Base-by-base conservation (phyloP, 2,888 invertebrate genomes). In the Pristionchus fissidentatus region DNA sequence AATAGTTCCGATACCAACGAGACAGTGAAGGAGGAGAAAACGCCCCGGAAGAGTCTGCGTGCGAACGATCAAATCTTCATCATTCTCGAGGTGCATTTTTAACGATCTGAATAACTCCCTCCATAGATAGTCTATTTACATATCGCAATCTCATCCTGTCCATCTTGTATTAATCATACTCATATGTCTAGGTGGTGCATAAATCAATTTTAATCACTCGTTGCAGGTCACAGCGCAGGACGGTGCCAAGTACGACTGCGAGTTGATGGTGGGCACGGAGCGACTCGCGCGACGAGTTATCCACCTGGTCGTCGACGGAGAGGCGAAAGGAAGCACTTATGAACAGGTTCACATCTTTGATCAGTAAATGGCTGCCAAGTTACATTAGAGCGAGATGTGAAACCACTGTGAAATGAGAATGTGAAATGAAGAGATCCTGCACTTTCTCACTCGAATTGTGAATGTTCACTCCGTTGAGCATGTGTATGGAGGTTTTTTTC, bases 11-110 rank as follows among this genome's bases (percentile, higher is more conserved):
- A 77, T 19, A 41, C 32, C 29, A 26, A 35, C 32, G 49, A 46
- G 75, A 73, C 41, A 19, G 32, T 57, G 22, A 79, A 29, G 29
- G 79, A 79, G 79, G 79, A 57, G 80, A 60, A 62, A 32, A 41
- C 52, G 29, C 43, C 80, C 43, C 22, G 43, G 13, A 32, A 49
- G 32, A 81, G 62, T 62, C 43, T 81, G 10, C 41, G 62, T 10
- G 62, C 80, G 3, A 81, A 81, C 46, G 80, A 81, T 32, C 80
- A 81, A 46, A 81, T 81, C 15, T 49, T 81, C 32, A 81, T 81
- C 29, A 60, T 81, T 29, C 60, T 60, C n/a, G 80, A 81, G 19
- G 80, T 81, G 8, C n/a, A 22, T 41, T 22, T 8, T 3, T 52
- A 52, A 10, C n/a, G 52, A 10, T 52, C 7, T 8, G 52, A n/a